phyloP scores from a whole-genome alignment of 2,888 invertebrate genomes.

The Peribatodes rhomboidaria region DNA sequence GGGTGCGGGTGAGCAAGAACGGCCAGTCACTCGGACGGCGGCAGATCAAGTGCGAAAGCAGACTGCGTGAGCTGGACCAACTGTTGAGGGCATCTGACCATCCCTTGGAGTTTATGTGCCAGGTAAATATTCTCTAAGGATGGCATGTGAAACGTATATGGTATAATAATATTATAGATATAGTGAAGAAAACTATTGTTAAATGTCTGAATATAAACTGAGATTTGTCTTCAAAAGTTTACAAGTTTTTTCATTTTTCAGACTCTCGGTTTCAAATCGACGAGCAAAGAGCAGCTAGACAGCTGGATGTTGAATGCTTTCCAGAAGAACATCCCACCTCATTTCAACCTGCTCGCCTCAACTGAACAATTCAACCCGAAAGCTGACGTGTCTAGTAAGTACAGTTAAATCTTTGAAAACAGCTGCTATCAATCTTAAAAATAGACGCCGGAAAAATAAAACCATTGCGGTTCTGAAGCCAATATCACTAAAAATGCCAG shows the following conservation, averaged over 20 bases:
- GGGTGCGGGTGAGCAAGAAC: slow-evolving; percentile 93
- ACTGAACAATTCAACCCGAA: slow-evolving; percentile 84
- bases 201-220: background rate
- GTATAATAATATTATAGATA: background rate
- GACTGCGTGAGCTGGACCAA: slow-evolving; percentile 93
- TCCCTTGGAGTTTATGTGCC: slow-evolving; percentile 95
- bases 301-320: slow-evolving; percentile 93
- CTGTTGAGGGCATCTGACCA: slow-evolving; percentile 92
- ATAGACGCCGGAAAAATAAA: background rate
- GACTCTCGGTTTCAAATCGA: slow-evolving; percentile 93
- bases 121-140: slow-evolving; percentile 81
- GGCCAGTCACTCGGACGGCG: slow-evolving; percentile 92
- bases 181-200: background rate
- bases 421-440: background rate
- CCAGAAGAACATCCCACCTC: slow-evolving; percentile 94
- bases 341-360: slow-evolving; percentile 91
- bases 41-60: slow-evolving; percentile 96
- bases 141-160: background rate
- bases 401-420: background rate
- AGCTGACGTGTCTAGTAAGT: slow-evolving; percentile 85
- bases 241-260: slow-evolving; percentile 65
- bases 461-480: background rate
- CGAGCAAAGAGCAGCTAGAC: slow-evolving; percentile 92
- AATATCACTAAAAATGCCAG: background rate
- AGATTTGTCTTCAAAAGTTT: background rate